Evolutionary conservation across 2,113 vertebrate species (phyloP).

Genomic region (Cryptomyrus ogoouensis): DNA sequence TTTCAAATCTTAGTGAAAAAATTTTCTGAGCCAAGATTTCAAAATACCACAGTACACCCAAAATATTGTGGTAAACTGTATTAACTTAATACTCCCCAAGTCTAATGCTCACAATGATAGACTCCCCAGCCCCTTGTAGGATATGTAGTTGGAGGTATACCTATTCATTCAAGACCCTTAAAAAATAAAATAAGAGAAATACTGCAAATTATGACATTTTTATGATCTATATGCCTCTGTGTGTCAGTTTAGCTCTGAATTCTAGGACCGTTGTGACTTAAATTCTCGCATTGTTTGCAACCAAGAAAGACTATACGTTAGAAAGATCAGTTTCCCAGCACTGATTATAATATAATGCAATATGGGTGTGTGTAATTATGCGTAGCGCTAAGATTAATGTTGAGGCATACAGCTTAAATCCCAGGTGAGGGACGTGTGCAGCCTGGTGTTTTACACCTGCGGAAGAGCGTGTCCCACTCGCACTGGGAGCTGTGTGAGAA

Average conservation of each 20-base stretch:
- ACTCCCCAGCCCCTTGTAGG: not conserved
- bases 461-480: not conserved
- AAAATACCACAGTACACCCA: not conserved
- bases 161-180: not conserved
- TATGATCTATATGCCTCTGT: not conserved
- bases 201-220: not conserved
- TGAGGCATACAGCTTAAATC: not conserved
- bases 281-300: not conserved
- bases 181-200: not conserved
- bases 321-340: not conserved
- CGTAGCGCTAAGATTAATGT: not conserved
- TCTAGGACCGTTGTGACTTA: not conserved
- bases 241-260: not conserved
- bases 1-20: not conserved
- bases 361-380: not conserved
- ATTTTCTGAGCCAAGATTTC: not conserved
- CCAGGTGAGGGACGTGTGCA: not conserved
- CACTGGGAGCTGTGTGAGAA: not conserved
- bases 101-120: not conserved
- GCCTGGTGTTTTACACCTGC: not conserved
- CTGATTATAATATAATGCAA: not conserved
- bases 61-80: not conserved
- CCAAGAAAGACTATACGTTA: not conserved
- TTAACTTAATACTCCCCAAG: not conserved
- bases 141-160: not conserved